A percentile compares a stretch with the other conserved stretches of the same genome.
Evolutionary conservation across 2,888 invertebrate genomes (phyloP).

Genomic region (Desoria tigrina): DNA sequence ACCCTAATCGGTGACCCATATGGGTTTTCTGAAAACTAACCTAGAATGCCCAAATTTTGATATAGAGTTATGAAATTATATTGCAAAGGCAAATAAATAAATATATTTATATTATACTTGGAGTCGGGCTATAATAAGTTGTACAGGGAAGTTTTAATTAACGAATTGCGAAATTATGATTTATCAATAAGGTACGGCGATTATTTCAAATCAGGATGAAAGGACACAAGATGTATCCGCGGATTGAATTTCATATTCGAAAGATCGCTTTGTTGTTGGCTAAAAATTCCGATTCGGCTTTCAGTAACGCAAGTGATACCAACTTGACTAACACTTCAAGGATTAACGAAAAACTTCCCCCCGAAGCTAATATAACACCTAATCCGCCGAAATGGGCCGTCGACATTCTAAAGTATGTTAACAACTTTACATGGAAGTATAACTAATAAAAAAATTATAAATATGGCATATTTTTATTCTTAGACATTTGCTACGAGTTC

Average conservation of each 20-base stretch:
- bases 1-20: too few species aligned
- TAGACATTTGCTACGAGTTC: conserved; percentile 16
- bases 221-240: conserved; percentile 20
- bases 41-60: too few species aligned
- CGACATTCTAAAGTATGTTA: conserved; percentile 23
- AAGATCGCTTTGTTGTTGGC: conserved; percentile 37
- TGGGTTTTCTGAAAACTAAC: too few species aligned
- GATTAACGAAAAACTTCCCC: conserved; percentile 7
- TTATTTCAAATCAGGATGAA: conserved; percentile 28
- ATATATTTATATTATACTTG: too few species aligned
- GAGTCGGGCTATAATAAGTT: too few species aligned
- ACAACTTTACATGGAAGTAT: too few species aligned
- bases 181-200: conserved; percentile 22
- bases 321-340: neutral
- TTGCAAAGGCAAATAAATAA: too few species aligned
- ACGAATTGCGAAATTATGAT: too few species aligned
- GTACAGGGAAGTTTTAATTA: too few species aligned
- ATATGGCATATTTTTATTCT: too few species aligned
- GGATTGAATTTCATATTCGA: conserved; percentile 31
- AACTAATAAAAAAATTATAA: too few species aligned
- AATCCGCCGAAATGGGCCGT: conserved; percentile 37
- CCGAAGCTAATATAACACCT: conserved; percentile 7
- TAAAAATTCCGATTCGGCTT: conserved; percentile 24
- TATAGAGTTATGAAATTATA: too few species aligned
- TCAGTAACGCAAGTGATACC: neutral